Percentiles rank a stretch among this genome's conserved stretches.
Evolutionary conservation across 2,888 invertebrate species (phyloP).

Genomic region (Ariolimax columbianus): DNA sequence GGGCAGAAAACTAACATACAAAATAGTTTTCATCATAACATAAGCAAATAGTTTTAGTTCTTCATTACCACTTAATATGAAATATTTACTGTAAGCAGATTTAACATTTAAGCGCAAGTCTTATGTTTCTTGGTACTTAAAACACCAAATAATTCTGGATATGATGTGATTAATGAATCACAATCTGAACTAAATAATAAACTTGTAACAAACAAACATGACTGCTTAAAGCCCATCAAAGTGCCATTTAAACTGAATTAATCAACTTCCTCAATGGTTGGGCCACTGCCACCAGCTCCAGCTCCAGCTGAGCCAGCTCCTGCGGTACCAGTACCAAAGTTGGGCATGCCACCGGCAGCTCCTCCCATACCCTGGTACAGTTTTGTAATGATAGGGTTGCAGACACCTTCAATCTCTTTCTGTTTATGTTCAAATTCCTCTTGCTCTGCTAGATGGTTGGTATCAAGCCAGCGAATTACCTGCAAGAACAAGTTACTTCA

Average conservation of each 20-base stretch:
- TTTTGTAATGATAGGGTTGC: conserved; percentile 96
- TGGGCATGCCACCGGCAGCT: conserved; percentile 83
- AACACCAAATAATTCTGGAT: too few species aligned
- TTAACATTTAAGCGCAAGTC: too few species aligned
- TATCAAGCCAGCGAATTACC: conserved; percentile 80
- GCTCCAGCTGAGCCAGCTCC: conserved; percentile 75
- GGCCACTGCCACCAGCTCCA: conserved; percentile 72
- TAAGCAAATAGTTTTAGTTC: too few species aligned
- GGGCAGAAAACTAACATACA: too few species aligned
- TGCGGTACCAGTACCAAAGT: conserved; percentile 75
- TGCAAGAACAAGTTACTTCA: conserved; percentile 25
- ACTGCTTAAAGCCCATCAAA: neutral
- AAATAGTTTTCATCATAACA: too few species aligned
- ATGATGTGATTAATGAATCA: too few species aligned
- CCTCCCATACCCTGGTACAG: conserved; percentile 86
- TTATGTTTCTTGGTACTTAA: too few species aligned
- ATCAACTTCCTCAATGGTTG: conserved; percentile 82
- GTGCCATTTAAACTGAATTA: conserved; percentile 69
- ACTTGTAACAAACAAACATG: neutral
- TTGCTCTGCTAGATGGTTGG: conserved; percentile 88
- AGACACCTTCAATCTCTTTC: conserved; percentile 93
- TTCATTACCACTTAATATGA: too few species aligned
- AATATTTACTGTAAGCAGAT: too few species aligned
- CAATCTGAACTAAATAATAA: too few species aligned
- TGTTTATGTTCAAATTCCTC: conserved; percentile 96